Base-by-base conservation (phyloP, 2,113 vertebrate genomes). In the Cephalopholis sonnerati region DNA sequence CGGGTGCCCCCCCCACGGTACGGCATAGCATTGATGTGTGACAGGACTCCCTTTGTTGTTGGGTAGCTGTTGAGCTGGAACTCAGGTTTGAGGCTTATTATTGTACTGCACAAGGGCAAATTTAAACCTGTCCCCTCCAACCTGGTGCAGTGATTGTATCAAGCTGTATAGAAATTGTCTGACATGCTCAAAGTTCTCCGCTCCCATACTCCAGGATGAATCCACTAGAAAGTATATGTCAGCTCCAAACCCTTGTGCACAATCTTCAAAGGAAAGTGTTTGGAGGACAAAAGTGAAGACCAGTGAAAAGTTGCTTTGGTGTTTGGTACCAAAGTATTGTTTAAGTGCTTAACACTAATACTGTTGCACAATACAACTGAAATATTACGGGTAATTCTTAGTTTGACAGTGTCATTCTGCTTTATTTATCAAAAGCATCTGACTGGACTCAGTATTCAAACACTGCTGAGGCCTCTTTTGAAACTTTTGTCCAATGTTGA, bases 201-300 rank as follows among this genome's bases (percentile, higher is more conserved):
- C 85, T 69, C 96, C 96, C 84, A 97, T 90, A 95, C 95, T 97
- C 96, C 95, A 94, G 73, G 97, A 98, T 78, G 97, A 96, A 94
- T 99, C 97, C 95, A 99, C 97, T 96, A 99, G 96, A 96, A 99
- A 97, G 94, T 98, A 96, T 93, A 97, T 94, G 94, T 99, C 97
- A 75, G 97, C 97, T 91, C 94, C 93, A 3, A 96, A 94, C 93
- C 95, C 88, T 59, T 92, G 95, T 94, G 91, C 95, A 94, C 95
- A 96, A 93, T 96, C 97, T 99, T 97, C 91, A 94, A 95, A 94
- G 95, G 88, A 96, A 92, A 96, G 79, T 76, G 71, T 86, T 85
- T 96, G 96, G 95, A 97, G 94, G 85, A 85, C 62, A 91, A 65
- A 86, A 78, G 61, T 82, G 39, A 92, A 91, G 81, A 89, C 87